Conservation (phyloP, 2,888 invertebrate species). For the Patella ulyssiponensis region DNA sequence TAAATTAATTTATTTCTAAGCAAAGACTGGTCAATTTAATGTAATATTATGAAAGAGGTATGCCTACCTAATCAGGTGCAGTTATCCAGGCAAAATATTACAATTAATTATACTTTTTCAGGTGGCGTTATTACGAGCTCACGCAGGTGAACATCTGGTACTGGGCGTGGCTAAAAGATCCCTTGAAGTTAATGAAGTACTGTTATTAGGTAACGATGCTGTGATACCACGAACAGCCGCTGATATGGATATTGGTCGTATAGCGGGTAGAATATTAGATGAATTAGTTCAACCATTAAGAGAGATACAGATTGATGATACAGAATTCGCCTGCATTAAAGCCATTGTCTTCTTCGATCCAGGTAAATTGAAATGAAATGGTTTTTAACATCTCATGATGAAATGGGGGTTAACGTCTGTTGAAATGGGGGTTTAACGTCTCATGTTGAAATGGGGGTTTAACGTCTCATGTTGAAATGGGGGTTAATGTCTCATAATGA, state of each 20-base stretch:
- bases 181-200: slow-evolving; percentile 86
- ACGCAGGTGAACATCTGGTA: slow-evolving; percentile 95
- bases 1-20: no score
- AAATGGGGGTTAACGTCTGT: no score
- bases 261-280: slow-evolving; percentile 95
- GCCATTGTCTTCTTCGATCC: slow-evolving; percentile 99
- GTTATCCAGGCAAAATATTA: no score
- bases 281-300: slow-evolving; percentile 95
- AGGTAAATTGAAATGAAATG: slow-evolving; percentile 76
- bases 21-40: no score
- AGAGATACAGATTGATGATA: slow-evolving; percentile 96
- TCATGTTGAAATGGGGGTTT: no score
- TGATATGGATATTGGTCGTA: slow-evolving; percentile 81
- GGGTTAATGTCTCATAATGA: no score
- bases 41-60: no score
- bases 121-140: slow-evolving; percentile 94
- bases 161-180: slow-evolving; percentile 94
- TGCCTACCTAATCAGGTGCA: no score
- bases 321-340: slow-evolving; percentile 97
- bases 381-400: no score
- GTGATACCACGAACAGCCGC: slow-evolving; percentile 84
- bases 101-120: slow-evolving; percentile 63
- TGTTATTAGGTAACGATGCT: slow-evolving; percentile 95
- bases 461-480: no score
- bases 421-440: no score